Evolutionary conservation across 1,140 invertebrate genomes (phyloP), one percentile per base, ranked within the genome.

Genomic region (Tetraneura akinire): DNA sequence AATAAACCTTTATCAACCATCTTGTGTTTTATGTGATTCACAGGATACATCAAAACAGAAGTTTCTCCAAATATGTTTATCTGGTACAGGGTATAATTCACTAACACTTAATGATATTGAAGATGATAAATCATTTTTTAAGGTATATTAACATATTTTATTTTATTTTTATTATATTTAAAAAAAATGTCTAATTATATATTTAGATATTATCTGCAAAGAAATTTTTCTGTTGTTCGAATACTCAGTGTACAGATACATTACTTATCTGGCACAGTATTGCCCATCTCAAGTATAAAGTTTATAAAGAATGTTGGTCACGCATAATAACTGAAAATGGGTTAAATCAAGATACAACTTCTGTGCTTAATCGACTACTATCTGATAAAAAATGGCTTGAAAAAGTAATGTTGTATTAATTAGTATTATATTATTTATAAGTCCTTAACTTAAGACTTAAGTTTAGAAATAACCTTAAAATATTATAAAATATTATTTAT

Each of bases 321-420:
- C 88, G 91, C 83, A 93, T 95, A 1, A 89, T 89, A 16, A 91
- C 93, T 71, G 68, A 71, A 51, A 71, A 51, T 83, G 90, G 92
- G 86, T 90, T 90, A 5, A 88, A 89, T 82, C 94, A 94, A 84
- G 92, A 94, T 83, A 94, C 93, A 1, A 94, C 93, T 18, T 90
- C 92, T 84, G 92, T 96, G 84, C 88, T 96, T 37, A 94, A 95
- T 83, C 92, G 94, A 87, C 87, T 95, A 82, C 86, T 96, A 49
- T 92, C 93, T 1, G 93, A 95, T 85, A 92, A 93, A 86, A 86
- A 88, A 80, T 95, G 93, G 93, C 87, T 95, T 32, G 92, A 92
- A 85, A 90, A 93, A 89, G 94, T 94, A 86, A 85, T 26, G 14
- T n/a, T 3, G 23, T 47, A 26, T 23, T 47, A 45, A 21, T 55